Percentiles rank a stretch among this genome's conserved stretches.
Conservation (phyloP, 1,140 invertebrate genomes). For the Musca domestica region DNA sequence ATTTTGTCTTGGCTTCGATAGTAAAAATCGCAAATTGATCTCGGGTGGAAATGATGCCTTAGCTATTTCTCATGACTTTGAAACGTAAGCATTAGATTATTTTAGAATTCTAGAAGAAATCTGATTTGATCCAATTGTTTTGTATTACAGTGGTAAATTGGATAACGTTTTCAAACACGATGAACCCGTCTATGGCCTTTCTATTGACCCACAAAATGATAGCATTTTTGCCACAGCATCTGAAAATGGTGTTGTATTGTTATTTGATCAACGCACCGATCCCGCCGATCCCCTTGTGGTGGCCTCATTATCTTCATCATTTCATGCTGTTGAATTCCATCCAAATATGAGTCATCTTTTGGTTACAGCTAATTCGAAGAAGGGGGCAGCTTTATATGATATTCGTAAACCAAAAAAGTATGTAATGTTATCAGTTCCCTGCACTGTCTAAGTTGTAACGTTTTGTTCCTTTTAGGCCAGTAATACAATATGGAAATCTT, state of each 20-base stretch:
- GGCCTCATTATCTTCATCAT: slow-evolving; percentile 69
- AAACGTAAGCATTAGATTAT: slow-evolving; percentile 61
- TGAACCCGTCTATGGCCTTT: slow-evolving; percentile 85
- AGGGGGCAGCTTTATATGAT: slow-evolving; percentile 88
- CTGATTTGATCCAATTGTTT: neutral
- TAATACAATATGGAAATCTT: slow-evolving; percentile 68
- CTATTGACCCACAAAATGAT: slow-evolving; percentile 79
- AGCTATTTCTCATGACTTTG: slow-evolving; percentile 82
- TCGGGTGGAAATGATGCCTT: slow-evolving; percentile 94
- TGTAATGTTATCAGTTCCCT: slow-evolving; percentile 14
- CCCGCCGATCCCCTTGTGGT: slow-evolving; percentile 58
- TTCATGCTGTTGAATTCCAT: slow-evolving; percentile 90
- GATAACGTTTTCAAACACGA: slow-evolving; percentile 79
- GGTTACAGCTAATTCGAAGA: slow-evolving; percentile 84
- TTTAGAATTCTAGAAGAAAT: neutral
- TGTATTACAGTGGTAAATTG: slow-evolving; percentile 62
- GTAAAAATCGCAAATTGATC: slow-evolving; percentile 75
- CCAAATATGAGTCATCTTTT: slow-evolving; percentile 77
- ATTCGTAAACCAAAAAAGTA: slow-evolving; percentile 79
- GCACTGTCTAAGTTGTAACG: neutral
- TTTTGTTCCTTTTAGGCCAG: slow-evolving; percentile 55
- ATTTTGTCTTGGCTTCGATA: slow-evolving; percentile 86
- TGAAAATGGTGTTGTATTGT: slow-evolving; percentile 82
- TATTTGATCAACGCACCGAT: slow-evolving; percentile 66
- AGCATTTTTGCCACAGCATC: slow-evolving; percentile 84